Conservation (phyloP, 2,888 invertebrate genomes). For the Eilema sororculum region DNA sequence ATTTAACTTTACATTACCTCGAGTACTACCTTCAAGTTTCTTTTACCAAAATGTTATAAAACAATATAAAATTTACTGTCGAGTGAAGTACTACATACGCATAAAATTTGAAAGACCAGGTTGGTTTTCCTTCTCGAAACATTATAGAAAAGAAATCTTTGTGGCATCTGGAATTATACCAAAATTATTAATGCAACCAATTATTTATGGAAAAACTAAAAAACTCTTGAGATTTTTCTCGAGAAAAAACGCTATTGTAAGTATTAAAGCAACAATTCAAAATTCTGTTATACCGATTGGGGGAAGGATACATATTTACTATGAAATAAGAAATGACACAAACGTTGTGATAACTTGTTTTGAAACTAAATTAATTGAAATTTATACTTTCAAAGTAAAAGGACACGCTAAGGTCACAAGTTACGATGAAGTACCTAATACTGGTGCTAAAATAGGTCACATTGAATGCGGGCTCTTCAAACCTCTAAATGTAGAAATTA, state of each 20-base stretch:
- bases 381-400: conserved; percentile 39
- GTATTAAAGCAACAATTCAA: conserved; percentile 53
- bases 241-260: conserved; percentile 48
- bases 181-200: conserved; percentile 45
- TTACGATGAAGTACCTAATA: conserved; percentile 13
- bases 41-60: conserved; percentile 19
- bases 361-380: conserved; percentile 52
- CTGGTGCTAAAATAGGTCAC: conserved; percentile 14
- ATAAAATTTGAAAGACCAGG: conserved; percentile 61
- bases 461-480: conserved; percentile 38
- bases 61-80: conserved; percentile 6
- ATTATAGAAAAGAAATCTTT: conserved; percentile 55
- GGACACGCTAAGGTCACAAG: conserved; percentile 5
- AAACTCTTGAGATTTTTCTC: conserved; percentile 55
- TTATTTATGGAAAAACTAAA: conserved; percentile 54
- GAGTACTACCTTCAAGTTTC: conserved; percentile 50
- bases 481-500: conserved; percentile 33
- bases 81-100: conserved; percentile 57
- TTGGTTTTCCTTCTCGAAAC: conserved; percentile 53
- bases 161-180: conserved; percentile 55
- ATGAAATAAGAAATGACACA: conserved; percentile 56
- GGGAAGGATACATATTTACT: conserved; percentile 51
- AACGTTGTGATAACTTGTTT: conserved; percentile 53
- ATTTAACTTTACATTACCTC: conserved; percentile 56
- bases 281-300: conserved; percentile 53